Evolutionary conservation across 1,140 invertebrate genomes (phyloP).

Genomic region (Ooceraea biroi): DNA sequence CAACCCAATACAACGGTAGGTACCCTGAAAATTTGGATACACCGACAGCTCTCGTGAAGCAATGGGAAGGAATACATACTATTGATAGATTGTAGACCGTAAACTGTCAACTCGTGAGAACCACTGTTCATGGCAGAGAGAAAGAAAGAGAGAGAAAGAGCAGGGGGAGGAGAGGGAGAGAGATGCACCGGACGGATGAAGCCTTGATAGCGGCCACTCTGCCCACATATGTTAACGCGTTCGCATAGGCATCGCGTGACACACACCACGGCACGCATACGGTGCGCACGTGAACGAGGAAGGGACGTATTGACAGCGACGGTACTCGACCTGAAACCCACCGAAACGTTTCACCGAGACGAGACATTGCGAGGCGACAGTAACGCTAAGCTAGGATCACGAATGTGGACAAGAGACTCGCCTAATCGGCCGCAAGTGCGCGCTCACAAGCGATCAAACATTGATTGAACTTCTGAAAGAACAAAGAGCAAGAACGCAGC

Average conservation of each 20-base stretch:
- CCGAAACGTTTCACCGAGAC: conserved; percentile 40
- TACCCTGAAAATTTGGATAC: not conserved
- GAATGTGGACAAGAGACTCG: not conserved
- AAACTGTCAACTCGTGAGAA: conserved; percentile 61
- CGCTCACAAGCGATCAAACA: not conserved
- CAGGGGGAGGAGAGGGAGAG: conserved; percentile 39
- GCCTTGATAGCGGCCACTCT: conserved; percentile 69
- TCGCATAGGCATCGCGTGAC: conserved; percentile 68
- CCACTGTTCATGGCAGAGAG: conserved; percentile 57
- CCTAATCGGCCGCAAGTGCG: not conserved
- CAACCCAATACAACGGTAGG: too few relatives aligned
- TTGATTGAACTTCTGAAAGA: not conserved
- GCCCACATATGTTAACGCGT: conserved; percentile 73
- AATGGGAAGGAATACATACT: not conserved
- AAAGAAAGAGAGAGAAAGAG: not conserved
- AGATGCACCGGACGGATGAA: conserved; percentile 70
- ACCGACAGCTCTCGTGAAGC: not conserved
- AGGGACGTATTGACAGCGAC: conserved; percentile 60
- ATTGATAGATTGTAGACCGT: not conserved
- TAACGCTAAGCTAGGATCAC: conserved; percentile 44
- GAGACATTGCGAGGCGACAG: conserved; percentile 35
- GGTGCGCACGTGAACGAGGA: conserved; percentile 64
- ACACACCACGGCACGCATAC: conserved; percentile 61
- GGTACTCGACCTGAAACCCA: conserved; percentile 52
- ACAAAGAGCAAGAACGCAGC: too few relatives aligned